These are phyloP conservation scores for Syngnathus floridae DNA, from an alignment of 2,113 vertebrate species.

Conservation along the genomic window DNA sequence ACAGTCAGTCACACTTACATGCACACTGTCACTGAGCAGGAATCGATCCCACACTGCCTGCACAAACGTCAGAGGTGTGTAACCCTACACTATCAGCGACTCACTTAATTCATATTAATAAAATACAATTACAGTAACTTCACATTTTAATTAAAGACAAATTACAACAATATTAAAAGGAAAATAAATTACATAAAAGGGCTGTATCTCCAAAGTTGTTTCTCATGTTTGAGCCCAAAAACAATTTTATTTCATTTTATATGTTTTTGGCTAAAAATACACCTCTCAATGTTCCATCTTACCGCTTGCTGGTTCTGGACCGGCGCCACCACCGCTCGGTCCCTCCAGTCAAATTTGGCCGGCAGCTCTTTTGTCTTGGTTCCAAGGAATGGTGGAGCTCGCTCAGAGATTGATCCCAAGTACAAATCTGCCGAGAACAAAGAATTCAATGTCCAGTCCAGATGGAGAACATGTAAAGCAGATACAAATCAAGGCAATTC, in stretches of 20 bases:
- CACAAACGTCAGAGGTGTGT: too few relatives aligned
- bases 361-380: slow-evolving; percentile 61
- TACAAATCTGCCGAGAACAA: slow-evolving; percentile 71
- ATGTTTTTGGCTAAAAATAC: neutral
- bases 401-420: slow-evolving; percentile 69
- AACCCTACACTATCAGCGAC: too few relatives aligned
- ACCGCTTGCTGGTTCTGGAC: slow-evolving; percentile 84
- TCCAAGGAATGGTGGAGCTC: slow-evolving; percentile 62
- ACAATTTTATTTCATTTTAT: neutral
- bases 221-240: neutral
- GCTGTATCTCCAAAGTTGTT: too few relatives aligned
- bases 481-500: neutral
- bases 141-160: too few relatives aligned
- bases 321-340: slow-evolving; percentile 74
- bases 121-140: too few relatives aligned
- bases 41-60: too few relatives aligned
- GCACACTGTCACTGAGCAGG: too few relatives aligned
- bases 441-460: neutral
- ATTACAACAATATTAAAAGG: too few relatives aligned
- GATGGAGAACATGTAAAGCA: neutral
- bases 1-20: too few relatives aligned
- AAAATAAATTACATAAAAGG: too few relatives aligned
- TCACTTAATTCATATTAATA: too few relatives aligned
- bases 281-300: slow-evolving; percentile 41
- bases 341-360: slow-evolving; percentile 85